Conservation (phyloP, 2,113 vertebrate genomes). For the Forbesichthys agassizii region DNA sequence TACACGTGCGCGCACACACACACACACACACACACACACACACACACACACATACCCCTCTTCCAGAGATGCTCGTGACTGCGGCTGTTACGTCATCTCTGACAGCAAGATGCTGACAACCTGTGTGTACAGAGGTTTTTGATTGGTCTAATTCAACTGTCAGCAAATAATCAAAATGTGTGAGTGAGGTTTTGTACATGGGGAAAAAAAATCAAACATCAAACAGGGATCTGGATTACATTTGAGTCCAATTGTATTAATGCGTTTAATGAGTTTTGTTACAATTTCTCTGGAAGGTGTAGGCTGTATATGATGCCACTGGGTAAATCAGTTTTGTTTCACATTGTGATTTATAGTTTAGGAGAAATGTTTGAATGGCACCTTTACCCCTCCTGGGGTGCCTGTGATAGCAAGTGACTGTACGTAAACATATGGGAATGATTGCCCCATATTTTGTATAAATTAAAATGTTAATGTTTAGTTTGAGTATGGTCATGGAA, state of each 20-base stretch:
- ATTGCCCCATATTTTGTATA: slow-evolving; percentile 77
- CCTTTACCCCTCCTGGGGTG: slow-evolving; percentile 37
- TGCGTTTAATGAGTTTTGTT: too few relatives aligned
- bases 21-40: neutral
- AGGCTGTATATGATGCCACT: too few relatives aligned
- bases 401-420: slow-evolving; percentile 51
- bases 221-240: neutral
- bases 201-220: neutral
- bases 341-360: too few relatives aligned
- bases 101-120: slow-evolving; percentile 48
- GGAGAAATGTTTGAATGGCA: neutral
- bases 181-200: neutral
- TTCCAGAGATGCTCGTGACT: slow-evolving; percentile 59
- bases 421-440: slow-evolving; percentile 52
- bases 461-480: slow-evolving; percentile 67
- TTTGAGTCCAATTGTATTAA: neutral
- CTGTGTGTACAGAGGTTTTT: slow-evolving; percentile 56
- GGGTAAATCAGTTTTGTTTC: too few relatives aligned
- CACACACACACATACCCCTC: slow-evolving; percentile 14
- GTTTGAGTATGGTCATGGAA: slow-evolving; percentile 54
- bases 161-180: slow-evolving; percentile 20
- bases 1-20: neutral
- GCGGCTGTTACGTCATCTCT: slow-evolving; percentile 50
- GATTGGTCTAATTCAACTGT: slow-evolving; percentile 45
- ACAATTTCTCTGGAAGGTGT: too few relatives aligned